A percentile compares a stretch with the other conserved stretches of the same genome.
Evolutionary conservation across 2,113 vertebrate genomes (phyloP).

Genomic region (Clarias magur): DNA sequence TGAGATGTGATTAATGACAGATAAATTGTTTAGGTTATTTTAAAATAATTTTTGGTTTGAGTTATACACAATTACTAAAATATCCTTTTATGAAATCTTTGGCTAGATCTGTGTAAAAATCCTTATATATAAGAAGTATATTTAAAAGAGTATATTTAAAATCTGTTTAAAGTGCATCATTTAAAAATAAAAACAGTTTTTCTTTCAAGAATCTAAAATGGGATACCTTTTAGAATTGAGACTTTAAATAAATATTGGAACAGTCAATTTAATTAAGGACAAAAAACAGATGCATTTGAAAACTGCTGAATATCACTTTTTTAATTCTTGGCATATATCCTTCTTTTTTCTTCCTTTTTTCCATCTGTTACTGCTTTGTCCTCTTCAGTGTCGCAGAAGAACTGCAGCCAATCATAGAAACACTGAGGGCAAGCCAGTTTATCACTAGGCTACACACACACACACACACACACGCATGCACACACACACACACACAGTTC

Average conservation of each 20-base stretch:
- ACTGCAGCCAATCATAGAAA: not conserved
- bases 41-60: not conserved
- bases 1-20: not conserved
- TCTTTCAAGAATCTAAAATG: not conserved
- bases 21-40: not conserved
- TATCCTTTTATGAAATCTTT: not conserved
- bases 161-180: not conserved
- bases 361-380: not conserved
- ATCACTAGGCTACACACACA: not conserved
- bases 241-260: not conserved
- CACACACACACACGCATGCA: not conserved
- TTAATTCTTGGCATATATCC: not conserved
- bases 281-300: constrained; percentile 4
- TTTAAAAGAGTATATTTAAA: not conserved
- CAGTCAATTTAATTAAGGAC: not conserved
- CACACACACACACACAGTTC: not conserved
- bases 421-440: not conserved
- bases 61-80: not conserved
- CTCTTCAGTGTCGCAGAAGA: not conserved
- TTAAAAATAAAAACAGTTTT: not conserved
- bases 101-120: not conserved
- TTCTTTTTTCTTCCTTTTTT: not conserved
- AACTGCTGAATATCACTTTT: constrained; percentile 1
- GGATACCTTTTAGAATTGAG: not conserved
- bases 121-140: too few relatives aligned